Evolutionary conservation across 2,888 invertebrate genomes (phyloP).

Genomic region (Ephialtes manifestator): DNA sequence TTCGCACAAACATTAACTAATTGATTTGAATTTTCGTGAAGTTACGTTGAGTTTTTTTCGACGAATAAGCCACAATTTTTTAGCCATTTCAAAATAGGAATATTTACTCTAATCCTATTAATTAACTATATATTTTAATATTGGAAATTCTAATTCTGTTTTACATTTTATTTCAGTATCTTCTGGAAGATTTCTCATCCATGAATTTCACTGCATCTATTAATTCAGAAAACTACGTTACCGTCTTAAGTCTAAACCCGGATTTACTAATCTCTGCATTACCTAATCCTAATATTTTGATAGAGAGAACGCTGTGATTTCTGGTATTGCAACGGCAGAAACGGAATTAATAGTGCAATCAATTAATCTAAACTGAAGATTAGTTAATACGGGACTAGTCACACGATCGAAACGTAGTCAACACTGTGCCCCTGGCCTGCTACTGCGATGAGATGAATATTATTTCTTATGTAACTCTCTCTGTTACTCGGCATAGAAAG

Average conservation of each 20-base stretch:
- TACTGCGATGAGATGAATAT: slow-evolving; percentile 31
- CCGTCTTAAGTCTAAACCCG: not conserved
- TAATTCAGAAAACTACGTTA: not conserved
- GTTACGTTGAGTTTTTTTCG: too few species aligned
- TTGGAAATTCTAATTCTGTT: too few species aligned
- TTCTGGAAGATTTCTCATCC: too few species aligned
- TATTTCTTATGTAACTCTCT: slow-evolving; percentile 41
- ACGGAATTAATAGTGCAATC: not conserved
- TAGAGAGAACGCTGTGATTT: not conserved
- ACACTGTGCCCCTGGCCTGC: slow-evolving; percentile 26
- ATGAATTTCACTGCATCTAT: too few species aligned
- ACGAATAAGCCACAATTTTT: too few species aligned
- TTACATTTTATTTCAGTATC: too few species aligned
- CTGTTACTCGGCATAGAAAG: slow-evolving; percentile 36
- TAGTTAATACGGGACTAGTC: not conserved
- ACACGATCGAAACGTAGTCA: not conserved
- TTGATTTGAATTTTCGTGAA: too few species aligned
- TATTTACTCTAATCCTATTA: too few species aligned
- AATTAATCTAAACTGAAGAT: not conserved
- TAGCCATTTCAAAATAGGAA: too few species aligned
- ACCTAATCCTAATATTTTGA: slow-evolving; percentile 4
- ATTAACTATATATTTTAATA: too few species aligned
- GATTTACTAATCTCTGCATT: not conserved
- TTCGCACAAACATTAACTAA: too few species aligned
- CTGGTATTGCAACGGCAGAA: not conserved